Evolutionary conservation across 2,797 vertebrate genomes (phyloP).

Genomic region (Liparis tanakae): DNA sequence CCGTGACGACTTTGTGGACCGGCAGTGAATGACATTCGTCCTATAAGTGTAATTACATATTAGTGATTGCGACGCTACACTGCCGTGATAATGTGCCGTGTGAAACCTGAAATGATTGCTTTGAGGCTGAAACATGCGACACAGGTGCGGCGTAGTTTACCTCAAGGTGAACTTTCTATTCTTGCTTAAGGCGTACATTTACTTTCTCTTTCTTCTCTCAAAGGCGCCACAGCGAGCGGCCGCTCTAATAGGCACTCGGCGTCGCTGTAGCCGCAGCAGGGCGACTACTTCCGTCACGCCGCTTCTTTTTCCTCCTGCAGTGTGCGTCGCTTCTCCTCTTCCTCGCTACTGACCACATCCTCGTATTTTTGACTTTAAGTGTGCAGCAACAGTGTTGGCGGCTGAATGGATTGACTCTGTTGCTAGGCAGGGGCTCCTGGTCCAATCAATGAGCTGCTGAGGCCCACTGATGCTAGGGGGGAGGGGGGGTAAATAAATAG

Average conservation of each 20-base stretch:
- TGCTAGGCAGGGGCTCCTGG: constrained; percentile 69
- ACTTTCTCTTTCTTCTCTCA: background rate
- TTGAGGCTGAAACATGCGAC: background rate
- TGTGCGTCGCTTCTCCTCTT: constrained; percentile 15
- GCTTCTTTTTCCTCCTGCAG: constrained; percentile 10
- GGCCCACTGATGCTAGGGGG: constrained; percentile 19
- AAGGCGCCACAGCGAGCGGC: background rate
- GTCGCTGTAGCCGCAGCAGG: constrained; percentile 21
- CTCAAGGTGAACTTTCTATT: constrained; percentile 3
- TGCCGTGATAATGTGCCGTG: background rate
- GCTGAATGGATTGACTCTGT: constrained; percentile 59
- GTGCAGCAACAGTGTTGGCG: constrained; percentile 40
- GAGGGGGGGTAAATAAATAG: background rate
- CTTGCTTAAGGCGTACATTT: background rate
- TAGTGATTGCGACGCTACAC: background rate
- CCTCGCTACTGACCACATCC: constrained; percentile 15
- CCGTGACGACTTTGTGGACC: no score
- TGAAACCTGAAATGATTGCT: constrained; percentile 1
- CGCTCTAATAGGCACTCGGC: constrained; percentile 14
- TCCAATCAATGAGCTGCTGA: constrained; percentile 68
- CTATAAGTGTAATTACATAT: background rate
- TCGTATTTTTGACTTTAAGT: constrained; percentile 47
- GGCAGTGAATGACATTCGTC: background rate
- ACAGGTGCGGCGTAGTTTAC: background rate
- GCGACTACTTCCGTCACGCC: constrained; percentile 1